Percentiles rank a stretch among this genome's conserved stretches.
phyloP scores from a whole-genome alignment of 2,888 invertebrate species.

The Dione juno region DNA sequence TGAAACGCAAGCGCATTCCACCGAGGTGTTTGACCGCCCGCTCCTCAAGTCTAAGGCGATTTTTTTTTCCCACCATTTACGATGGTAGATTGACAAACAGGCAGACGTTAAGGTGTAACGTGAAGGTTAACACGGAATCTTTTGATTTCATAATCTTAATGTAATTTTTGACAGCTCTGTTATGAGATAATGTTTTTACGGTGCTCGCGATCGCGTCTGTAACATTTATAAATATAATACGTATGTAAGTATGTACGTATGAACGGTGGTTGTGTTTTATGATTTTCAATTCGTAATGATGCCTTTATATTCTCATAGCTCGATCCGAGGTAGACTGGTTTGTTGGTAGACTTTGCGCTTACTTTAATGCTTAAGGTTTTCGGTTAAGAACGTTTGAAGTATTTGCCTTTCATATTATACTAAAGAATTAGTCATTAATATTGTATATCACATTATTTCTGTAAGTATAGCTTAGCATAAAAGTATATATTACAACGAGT shows the following conservation, averaged over 20 bases:
- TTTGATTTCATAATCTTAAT: slow-evolving; percentile 39
- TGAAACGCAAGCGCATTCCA: slow-evolving; percentile 50
- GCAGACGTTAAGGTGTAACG: slow-evolving; percentile 38
- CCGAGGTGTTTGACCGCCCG: slow-evolving; percentile 49
- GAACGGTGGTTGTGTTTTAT: slow-evolving; percentile 12
- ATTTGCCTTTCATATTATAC: too few relatives aligned
- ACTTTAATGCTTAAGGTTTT: background rate
- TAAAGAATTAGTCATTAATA: too few relatives aligned
- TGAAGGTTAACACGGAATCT: slow-evolving; percentile 28
- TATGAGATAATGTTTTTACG: slow-evolving; percentile 22
- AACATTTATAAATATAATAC: background rate
- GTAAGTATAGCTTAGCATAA: too few relatives aligned
- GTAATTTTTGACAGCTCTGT: slow-evolving; percentile 37
- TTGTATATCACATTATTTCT: too few relatives aligned
- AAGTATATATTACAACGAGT: too few relatives aligned
- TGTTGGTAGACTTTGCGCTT: slow-evolving; percentile 24
- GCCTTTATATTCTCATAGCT: slow-evolving; percentile 28
- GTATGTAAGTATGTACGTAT: slow-evolving; percentile 10
- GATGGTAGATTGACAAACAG: slow-evolving; percentile 41
- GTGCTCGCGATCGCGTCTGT: background rate
- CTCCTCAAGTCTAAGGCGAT: slow-evolving; percentile 36
- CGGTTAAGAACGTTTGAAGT: background rate
- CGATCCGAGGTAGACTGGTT: slow-evolving; percentile 24
- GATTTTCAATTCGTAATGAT: slow-evolving; percentile 27
- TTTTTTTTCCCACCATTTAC: slow-evolving; percentile 48